Evolutionary conservation across 2,797 vertebrate genomes (phyloP).

Genomic region (Anguilla pacifica): DNA sequence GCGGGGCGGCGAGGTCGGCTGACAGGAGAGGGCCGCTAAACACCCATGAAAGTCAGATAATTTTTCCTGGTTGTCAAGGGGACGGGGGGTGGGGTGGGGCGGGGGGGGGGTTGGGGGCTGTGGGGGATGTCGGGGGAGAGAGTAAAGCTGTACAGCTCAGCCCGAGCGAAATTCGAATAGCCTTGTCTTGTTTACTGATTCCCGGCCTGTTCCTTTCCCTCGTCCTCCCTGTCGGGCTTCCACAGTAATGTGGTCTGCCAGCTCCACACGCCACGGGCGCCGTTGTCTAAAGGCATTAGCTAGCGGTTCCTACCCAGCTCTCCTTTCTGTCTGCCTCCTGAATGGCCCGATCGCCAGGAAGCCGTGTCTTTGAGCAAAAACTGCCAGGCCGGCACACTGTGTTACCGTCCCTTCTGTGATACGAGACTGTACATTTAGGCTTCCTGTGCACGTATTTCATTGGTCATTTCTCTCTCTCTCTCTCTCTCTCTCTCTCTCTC

Average conservation of each 20-base stretch:
- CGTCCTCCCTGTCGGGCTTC: background rate
- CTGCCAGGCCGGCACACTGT: background rate
- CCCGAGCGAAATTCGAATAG: background rate
- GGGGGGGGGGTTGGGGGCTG: background rate
- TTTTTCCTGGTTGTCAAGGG: slow-evolving; percentile 36
- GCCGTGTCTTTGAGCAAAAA: too few relatives aligned
- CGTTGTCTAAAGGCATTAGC: background rate
- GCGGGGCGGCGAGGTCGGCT: slow-evolving; percentile 12
- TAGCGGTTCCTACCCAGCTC: background rate
- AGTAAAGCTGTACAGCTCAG: background rate
- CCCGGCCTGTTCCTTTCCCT: background rate
- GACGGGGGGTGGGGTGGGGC: slow-evolving; percentile 42
- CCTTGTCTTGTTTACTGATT: background rate
- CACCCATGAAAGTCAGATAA: slow-evolving; percentile 38
- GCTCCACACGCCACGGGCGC: background rate
- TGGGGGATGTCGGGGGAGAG: background rate
- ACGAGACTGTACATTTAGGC: background rate
- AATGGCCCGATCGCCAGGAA: background rate
- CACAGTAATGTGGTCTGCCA: background rate
- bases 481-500: too few relatives aligned
- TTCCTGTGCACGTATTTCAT: background rate
- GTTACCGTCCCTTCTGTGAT: background rate
- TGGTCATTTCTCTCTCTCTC: background rate
- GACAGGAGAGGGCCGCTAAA: slow-evolving; percentile 33
- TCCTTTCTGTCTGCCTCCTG: background rate